These are phyloP conservation scores for Carterocephalus palaemon DNA, from an alignment of 2,888 invertebrate genomes.

Conservation along the genomic window DNA sequence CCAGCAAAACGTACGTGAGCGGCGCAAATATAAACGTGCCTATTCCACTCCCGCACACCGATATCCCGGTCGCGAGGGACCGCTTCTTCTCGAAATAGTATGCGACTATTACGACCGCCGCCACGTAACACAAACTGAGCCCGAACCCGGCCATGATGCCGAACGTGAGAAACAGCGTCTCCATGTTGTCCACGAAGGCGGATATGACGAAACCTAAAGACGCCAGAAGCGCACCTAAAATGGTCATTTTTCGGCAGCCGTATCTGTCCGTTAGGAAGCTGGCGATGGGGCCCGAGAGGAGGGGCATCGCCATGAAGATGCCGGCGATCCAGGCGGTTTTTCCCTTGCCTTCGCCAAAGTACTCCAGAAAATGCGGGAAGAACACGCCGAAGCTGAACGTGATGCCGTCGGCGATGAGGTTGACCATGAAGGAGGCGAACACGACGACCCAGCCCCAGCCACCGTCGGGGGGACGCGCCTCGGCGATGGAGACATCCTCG, in stretches of 20 bases:
- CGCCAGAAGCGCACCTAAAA: constrained; percentile 87
- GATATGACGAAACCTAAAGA: constrained; percentile 87
- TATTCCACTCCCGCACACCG: constrained; percentile 92
- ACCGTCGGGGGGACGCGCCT: constrained; percentile 89
- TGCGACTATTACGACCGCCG: constrained; percentile 94
- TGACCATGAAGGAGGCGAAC: constrained; percentile 91
- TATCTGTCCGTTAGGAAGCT: constrained; percentile 90
- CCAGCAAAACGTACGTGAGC: constrained; percentile 84
- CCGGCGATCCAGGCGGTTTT: constrained; percentile 95
- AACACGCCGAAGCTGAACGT: constrained; percentile 96
- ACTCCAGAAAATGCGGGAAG: constrained; percentile 89
- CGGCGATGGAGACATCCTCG: constrained; percentile 81
- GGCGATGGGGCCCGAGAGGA: constrained; percentile 91
- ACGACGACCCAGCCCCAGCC: constrained; percentile 97
- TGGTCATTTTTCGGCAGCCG: constrained; percentile 88
- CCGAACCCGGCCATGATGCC: constrained; percentile 92
- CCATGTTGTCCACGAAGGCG: constrained; percentile 86
- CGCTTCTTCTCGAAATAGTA: constrained; percentile 92
- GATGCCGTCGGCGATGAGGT: constrained; percentile 94
- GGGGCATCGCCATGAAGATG: constrained; percentile 94
- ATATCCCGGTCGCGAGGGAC: constrained; percentile 90
- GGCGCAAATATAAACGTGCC: constrained; percentile 94
- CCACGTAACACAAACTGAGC: constrained; percentile 90
- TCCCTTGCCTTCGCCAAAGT: constrained; percentile 90
- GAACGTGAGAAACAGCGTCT: constrained; percentile 88